Evolutionary conservation across 2,113 vertebrate species (phyloP), one percentile per base, ranked within the genome.

Genomic region (Tinamus guttatus): DNA sequence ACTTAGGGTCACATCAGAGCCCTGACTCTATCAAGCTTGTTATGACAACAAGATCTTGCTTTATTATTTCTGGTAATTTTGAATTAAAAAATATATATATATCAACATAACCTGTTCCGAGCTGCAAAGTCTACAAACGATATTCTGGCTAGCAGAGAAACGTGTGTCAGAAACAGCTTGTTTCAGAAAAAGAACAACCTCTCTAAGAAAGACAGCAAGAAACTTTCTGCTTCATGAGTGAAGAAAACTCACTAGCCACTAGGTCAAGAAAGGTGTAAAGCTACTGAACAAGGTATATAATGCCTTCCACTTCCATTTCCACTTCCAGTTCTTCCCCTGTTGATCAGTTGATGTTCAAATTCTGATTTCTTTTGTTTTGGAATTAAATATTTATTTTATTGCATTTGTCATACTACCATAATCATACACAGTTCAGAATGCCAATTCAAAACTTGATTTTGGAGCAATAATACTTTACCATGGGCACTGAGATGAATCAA

Each of bases 401-500:
- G 54, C 32, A 27, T 69, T 54, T 87, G 13, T n/a, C 77, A 38
- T 16, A 43, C n/a, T 38, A n/a, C 18, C 38, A 93, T 78, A 20
- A 88, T 90, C 51, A 60, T 27, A 77, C 32, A 56, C 82, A 78
- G 68, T 38, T 96, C 80, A 68, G 60, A 68, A 80, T 51, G 63
- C 14, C 85, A 88, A 92, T 67, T 74, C 80, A 59, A 38, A 96
- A 71, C 60, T 84, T 74, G 10, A 64, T 47, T 87, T 52, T 64
- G 59, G 82, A 95, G 70, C 75, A 49, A 47, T 38, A n/a, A 9
- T 9, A 78, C 38, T 78, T 81, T 81, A 85, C 56, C 88, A 86
- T 38, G 51, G 73, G 64, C 73, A 75, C 58, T 56, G 62, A 94
- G 73, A 63, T 62, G 32, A 81, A 75, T 56, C 71, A 85, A 71